These are phyloP conservation scores for Caenorhabditis zanzibari DNA, from an alignment of 2,888 invertebrate species.

Conservation along the genomic window DNA sequence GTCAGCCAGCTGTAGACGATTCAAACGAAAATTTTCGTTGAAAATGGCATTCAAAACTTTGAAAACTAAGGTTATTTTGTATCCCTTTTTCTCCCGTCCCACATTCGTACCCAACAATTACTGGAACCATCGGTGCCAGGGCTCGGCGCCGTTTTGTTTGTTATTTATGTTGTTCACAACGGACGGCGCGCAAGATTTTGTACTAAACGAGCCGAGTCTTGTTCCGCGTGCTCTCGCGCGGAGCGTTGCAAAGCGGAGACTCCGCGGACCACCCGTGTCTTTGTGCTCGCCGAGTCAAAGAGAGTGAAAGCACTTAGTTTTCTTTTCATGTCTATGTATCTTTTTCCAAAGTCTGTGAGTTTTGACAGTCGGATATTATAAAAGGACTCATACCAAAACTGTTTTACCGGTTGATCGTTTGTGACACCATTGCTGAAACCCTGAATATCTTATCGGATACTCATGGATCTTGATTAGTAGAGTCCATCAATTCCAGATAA, in stretches of 20 bases:
- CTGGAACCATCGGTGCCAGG: conserved; percentile 47
- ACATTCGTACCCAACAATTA: conserved; percentile 47
- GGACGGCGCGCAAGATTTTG: conserved; percentile 36
- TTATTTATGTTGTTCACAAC: conserved; percentile 35
- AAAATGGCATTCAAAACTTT: not conserved
- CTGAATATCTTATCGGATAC: no score
- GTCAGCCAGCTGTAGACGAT: not conserved
- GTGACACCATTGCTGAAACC: no score
- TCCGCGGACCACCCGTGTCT: conserved; percentile 49
- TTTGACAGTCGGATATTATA: conserved; percentile 21
- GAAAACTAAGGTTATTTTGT: conserved; percentile 25
- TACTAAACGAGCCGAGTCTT: conserved; percentile 38
- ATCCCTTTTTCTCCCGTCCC: not conserved
- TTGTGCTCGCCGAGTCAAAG: conserved; percentile 41
- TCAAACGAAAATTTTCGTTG: not conserved
- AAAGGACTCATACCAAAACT: no score
- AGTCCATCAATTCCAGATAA: no score
- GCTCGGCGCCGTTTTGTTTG: conserved; percentile 34
- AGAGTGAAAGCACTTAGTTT: conserved; percentile 37
- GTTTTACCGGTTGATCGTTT: not conserved
- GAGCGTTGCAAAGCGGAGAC: conserved; percentile 46
- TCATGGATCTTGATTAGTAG: no score
- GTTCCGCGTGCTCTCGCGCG: conserved; percentile 34
- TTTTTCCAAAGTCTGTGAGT: conserved; percentile 6
- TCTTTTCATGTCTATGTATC: conserved; percentile 36